Evolutionary conservation across 2,888 invertebrate species (phyloP).

Genomic region (Exocentrus adspersus): DNA sequence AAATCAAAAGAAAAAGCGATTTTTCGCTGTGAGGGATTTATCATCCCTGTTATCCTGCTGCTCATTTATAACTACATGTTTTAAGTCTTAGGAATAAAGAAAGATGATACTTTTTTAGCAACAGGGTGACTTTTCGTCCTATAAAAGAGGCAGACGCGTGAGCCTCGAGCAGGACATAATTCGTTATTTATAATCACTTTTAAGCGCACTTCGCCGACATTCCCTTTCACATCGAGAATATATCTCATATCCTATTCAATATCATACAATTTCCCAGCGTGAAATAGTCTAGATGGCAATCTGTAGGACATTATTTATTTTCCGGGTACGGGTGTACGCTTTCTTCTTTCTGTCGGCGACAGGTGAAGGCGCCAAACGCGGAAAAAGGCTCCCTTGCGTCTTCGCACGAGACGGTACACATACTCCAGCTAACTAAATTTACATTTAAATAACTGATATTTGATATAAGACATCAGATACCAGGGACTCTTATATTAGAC

Average conservation of each 20-base stretch:
- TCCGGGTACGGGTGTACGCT: slow-evolving; percentile 30
- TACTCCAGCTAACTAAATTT: slow-evolving; percentile 33
- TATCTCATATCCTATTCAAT: slow-evolving; percentile 55
- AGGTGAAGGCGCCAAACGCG: slow-evolving; percentile 35
- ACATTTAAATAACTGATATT: slow-evolving; percentile 36
- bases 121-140: no score
- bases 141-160: slow-evolving; percentile 8
- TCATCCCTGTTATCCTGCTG: slow-evolving; percentile 49
- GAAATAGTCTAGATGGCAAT: slow-evolving; percentile 54
- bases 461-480: background rate
- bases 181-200: slow-evolving; percentile 36
- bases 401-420: slow-evolving; percentile 19
- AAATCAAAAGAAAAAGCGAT: no score
- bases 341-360: slow-evolving; percentile 42
- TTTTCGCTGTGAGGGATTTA: slow-evolving; percentile 50
- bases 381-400: slow-evolving; percentile 32
- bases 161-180: slow-evolving; percentile 16
- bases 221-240: slow-evolving; percentile 42
- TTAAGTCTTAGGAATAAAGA: slow-evolving; percentile 45
- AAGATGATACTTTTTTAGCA: no score
- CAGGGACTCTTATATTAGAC: background rate
- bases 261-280: slow-evolving; percentile 53
- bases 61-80: slow-evolving; percentile 54
- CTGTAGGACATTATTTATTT: slow-evolving; percentile 46
- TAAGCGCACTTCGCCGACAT: slow-evolving; percentile 27